A percentile compares a stretch with the other conserved stretches of the same genome.
Conservation (phyloP, 2,888 invertebrate genomes). For the Spisula subtruncata region DNA sequence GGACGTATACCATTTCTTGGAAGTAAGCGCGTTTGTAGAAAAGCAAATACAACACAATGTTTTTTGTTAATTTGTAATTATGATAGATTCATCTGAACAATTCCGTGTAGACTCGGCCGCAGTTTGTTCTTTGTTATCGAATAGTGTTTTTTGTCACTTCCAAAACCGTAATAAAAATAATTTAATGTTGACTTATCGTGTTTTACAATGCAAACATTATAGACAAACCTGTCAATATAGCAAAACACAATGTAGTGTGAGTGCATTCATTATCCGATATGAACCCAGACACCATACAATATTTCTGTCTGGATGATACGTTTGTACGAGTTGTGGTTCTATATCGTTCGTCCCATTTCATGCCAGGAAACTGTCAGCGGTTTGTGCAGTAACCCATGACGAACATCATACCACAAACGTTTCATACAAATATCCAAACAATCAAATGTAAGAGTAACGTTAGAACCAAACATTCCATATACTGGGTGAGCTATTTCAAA, state of each 20-base stretch:
- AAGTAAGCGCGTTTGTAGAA: background rate
- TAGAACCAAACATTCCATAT: too few species aligned
- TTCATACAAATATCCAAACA: too few species aligned
- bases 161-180: background rate
- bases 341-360: too few species aligned
- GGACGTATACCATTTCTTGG: background rate
- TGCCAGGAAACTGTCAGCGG: too few species aligned
- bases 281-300: too few species aligned
- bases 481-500: too few species aligned
- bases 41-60: background rate
- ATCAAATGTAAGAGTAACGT: too few species aligned
- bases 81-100: background rate
- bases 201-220: background rate
- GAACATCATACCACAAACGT: too few species aligned
- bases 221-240: background rate
- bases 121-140: too few species aligned
- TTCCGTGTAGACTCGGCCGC: background rate
- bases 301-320: too few species aligned
- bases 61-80: background rate
- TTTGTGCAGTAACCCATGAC: too few species aligned
- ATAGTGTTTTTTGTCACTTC: background rate
- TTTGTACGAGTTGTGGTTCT: too few species aligned
- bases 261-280: background rate
- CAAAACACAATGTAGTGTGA: background rate
- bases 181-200: background rate